These are phyloP conservation scores for Diorhabda elongata DNA, from an alignment of 1,140 invertebrate species.

Conservation along the genomic window DNA sequence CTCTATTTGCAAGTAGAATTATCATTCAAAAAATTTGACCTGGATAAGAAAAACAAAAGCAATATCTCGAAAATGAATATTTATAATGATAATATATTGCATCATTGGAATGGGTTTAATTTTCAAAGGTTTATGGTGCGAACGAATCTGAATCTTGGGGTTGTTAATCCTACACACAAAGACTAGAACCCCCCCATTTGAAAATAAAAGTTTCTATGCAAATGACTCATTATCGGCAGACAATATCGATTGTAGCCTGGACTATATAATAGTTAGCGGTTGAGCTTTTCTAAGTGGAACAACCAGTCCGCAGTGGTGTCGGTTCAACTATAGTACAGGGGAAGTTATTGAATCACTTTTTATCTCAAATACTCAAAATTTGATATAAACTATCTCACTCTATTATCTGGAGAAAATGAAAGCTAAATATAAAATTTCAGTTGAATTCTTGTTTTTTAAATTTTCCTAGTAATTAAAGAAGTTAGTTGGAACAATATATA, in stretches of 20 bases:
- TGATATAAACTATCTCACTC: too few species aligned
- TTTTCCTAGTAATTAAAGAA: too few species aligned
- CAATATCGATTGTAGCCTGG: neutral
- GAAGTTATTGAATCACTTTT: too few species aligned
- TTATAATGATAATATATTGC: constrained; percentile 1
- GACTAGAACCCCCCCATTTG: neutral
- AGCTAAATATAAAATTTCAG: too few species aligned
- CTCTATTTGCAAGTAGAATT: too few species aligned
- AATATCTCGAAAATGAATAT: neutral
- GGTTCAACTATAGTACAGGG: neutral
- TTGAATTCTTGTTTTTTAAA: too few species aligned
- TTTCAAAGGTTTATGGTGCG: neutral
- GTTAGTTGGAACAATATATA: too few species aligned
- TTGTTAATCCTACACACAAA: constrained; percentile 1
- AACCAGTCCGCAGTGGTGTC: neutral
- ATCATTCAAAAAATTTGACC: too few species aligned
- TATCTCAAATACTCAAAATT: too few species aligned
- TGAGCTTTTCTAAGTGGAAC: neutral
- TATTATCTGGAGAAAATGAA: too few species aligned
- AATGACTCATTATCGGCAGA: constrained; percentile 2
- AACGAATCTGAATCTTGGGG: neutral
- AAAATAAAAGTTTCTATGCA: neutral
- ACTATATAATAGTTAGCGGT: neutral
- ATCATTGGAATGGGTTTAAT: neutral
- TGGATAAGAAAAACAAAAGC: neutral